Evolutionary conservation across 2,888 invertebrate species (phyloP), one percentile per base, ranked within the genome.

Genomic region (Penaeus monodon): DNA sequence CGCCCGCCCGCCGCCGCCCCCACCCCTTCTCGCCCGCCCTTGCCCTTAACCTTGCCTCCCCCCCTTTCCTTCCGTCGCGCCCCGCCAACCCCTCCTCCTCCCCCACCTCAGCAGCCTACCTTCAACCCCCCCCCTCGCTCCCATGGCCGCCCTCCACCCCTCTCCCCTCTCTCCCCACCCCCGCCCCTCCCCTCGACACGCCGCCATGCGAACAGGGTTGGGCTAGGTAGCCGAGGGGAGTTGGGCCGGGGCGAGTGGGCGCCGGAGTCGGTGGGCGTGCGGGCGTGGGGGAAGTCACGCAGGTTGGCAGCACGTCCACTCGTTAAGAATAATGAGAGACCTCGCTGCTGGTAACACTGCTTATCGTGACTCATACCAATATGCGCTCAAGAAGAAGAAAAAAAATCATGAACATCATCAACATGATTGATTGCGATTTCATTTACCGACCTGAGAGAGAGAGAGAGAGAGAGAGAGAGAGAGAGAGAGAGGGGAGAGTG

Each of bases 381-480:
- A 49, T 12, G 14, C 33, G 33, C 33, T 33, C 33, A n/a, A 66
- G 66, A 66, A 66, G 66, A n/a, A 66, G 66, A n/a, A 66, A n/a
- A 66, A 66, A n/a, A 66, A 66, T 33, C 33, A 33, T 33, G 33
- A 44, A 17, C 77, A 77, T 44, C 77, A 77, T 49, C 77, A 33
- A 17, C 44, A 38, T 44, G 20, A 77, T 44, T n/a, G 33, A 77
- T 49, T 49, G 20, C 12, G 17, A 77, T 44, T n/a, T 77, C 38
- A n/a, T 14, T 20, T 33, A 33, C 33, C 33, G 33, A 33, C 33
- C 33, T 33, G 68, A 68, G 29, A 29, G 10, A 68, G 68, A 29
- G 29, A 29, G 68, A 68, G 68, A 29, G 29, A 29, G 68, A 68
- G 68, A 29, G 29, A 29, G 68, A 68, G 10, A 8, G 29, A 29